Evolutionary conservation across 1,140 invertebrate species (phyloP), one percentile per base, ranked within the genome.

Genomic region (Polyergus mexicanus): DNA sequence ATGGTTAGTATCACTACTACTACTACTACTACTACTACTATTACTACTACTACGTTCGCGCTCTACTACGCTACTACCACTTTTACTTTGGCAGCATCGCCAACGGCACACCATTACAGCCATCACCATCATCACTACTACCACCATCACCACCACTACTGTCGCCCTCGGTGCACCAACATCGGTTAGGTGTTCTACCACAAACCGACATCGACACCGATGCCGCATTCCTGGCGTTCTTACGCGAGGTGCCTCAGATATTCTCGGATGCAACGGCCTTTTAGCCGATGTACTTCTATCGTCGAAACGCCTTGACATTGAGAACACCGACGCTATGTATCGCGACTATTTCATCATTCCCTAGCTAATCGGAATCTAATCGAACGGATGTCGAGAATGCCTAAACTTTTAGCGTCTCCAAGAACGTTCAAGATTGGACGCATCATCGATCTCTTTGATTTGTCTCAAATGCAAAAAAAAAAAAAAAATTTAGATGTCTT

Each of bases 151-250:
- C 65, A 38, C n/a, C 54, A 80, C 62, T n/a, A 71, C 16, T 16
- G 47, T 22, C 77, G 47, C 47, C 47, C 25, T 78, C 44, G 56
- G 63, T 81, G 51, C 68, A 74, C 58, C 75, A n/a, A 86, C 66
- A 62, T 89, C 75, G 88, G 88, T 89, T 87, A 89, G 80, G 81
- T 62, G 85, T 87, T 62, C 80, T 86, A 89, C 89, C 89, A 86
- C 89, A 90, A 87, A 87, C 89, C 58, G 76, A 38, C 88, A 80
- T 69, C 85, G 68, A 51, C 80, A 80, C 74, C 88, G 56, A 1
- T 78, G 66, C 72, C 78, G 85, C 89, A 88, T 90, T 89, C 89
- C 88, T 85, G 38, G 85, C 89, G 89, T 90, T 90, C 89, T 90
- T 89, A 89, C 69, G 80, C 65, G 56, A 87, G 85, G n/a, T 71